Evolutionary conservation across 2,888 invertebrate genomes (phyloP).

Genomic region (Thumatha senex): DNA sequence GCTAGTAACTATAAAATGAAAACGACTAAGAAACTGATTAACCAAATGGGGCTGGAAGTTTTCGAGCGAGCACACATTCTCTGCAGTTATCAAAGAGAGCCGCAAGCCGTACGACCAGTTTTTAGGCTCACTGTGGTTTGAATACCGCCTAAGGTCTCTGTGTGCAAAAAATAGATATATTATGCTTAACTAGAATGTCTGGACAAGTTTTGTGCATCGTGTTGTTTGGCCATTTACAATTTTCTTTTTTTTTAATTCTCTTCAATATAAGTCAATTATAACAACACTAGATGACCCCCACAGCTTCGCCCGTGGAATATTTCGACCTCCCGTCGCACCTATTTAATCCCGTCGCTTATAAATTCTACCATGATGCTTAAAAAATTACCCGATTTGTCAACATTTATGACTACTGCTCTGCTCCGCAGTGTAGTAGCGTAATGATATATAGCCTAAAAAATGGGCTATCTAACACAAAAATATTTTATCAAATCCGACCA

Average conservation of each 20-base stretch:
- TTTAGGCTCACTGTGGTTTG: conserved; percentile 54
- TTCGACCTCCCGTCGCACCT: too few relatives aligned
- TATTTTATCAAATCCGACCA: too few relatives aligned
- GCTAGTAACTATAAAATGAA: neutral
- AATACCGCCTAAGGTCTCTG: conserved; percentile 53
- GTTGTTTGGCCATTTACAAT: neutral
- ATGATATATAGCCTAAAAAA: too few relatives aligned
- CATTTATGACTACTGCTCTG: too few relatives aligned
- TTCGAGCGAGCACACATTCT: conserved; percentile 42
- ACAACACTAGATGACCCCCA: too few relatives aligned
- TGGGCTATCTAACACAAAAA: too few relatives aligned
- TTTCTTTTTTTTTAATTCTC: neutral
- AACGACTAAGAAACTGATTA: conserved; percentile 46
- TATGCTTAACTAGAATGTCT: conserved; percentile 34
- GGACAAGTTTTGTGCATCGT: conserved; percentile 12
- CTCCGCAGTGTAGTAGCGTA: too few relatives aligned
- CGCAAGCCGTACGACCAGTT: conserved; percentile 58
- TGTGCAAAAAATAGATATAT: conserved; percentile 49
- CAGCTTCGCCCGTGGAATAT: too few relatives aligned
- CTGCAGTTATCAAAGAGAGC: conserved; percentile 56
- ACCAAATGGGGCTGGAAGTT: conserved; percentile 53
- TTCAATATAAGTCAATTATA: neutral
- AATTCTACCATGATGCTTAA: too few relatives aligned
- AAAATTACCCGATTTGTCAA: too few relatives aligned
- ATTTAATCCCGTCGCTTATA: too few relatives aligned